phyloP scores from a whole-genome alignment of 2,888 invertebrate genomes.

The Resseliella maxima region DNA sequence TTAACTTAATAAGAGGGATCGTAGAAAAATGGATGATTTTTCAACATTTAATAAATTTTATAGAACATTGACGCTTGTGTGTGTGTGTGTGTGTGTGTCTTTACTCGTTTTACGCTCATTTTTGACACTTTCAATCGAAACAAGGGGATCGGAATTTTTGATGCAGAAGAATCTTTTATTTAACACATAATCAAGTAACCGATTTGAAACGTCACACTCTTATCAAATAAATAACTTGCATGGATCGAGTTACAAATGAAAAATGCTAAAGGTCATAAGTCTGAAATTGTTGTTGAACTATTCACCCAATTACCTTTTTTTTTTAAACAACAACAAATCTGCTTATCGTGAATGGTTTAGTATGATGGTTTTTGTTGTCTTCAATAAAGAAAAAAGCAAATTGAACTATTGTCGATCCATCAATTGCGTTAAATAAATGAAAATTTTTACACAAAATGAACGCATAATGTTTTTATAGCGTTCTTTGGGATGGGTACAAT shows the following conservation, averaged over 20 bases:
- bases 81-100: too few species aligned
- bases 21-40: conserved; percentile 1
- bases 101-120: not conserved
- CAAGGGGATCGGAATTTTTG: not conserved
- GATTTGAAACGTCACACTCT: not conserved
- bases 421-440: not conserved
- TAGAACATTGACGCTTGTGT: too few species aligned
- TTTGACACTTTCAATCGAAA: not conserved
- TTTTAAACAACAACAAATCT: not conserved
- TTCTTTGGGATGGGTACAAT: not conserved
- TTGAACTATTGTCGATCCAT: conserved; percentile 10
- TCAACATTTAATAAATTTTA: not conserved
- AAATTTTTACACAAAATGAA: not conserved
- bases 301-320: not conserved
- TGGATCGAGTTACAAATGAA: not conserved
- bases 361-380: not conserved
- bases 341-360: not conserved
- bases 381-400: not conserved
- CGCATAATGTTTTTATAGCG: not conserved
- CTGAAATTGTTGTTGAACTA: not conserved
- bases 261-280: conserved; percentile 23
- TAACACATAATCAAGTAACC: not conserved
- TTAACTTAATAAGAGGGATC: not conserved
- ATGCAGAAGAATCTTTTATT: not conserved
- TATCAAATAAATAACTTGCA: not conserved